Base-by-base conservation (phyloP, 2,888 invertebrate genomes). In the Baronia brevicornis region DNA sequence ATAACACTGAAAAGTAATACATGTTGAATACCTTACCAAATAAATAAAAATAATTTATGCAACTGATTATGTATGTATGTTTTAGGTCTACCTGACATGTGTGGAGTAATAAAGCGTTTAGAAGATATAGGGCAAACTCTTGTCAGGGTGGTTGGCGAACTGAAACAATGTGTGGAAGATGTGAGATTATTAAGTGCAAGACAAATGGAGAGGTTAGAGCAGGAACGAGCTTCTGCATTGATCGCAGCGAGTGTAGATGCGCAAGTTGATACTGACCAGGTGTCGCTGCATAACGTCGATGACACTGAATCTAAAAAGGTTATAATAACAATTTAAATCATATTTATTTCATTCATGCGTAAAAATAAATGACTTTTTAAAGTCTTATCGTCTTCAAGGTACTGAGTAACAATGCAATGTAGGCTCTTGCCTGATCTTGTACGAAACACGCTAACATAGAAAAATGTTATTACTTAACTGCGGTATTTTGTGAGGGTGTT, bases 271-370 rank as follows among this genome's bases (percentile, higher is more conserved):
- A 69, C 77, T n/a, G 82, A 86, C 19, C 84, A 70, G 20, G 73
- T 68, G 5, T 60, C 79, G 1, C 43, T 80, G 9, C 77, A 79
- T 36, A 67, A 66, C 38, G 68, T 75, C 2, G 88, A 87, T 29
- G 91, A 92, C 54, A 84, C 88, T 25, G 89, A 91, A 56, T 85
- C 90, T 48, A 90, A 93, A 80, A 93, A 93, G 87, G 93, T 93
- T 64, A 44, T 48, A 42, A 2, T 2, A 11, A 11, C 4, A 26
- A 31, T 2, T 14, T 14, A n/a, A n/a, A n/a, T n/a, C n/a, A n/a
- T n/a, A n/a, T n/a, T n/a, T n/a, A n/a, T n/a, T n/a, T n/a, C n/a
- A n/a, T n/a, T n/a, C n/a, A n/a, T 27, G 9, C 10, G 8, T 15
- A 22, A 9, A 22, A 4, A 10, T 22, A 11, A 11, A 3, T 3